phyloP scores from a whole-genome alignment of 1,140 invertebrate genomes.

The Pantala flavescens region DNA sequence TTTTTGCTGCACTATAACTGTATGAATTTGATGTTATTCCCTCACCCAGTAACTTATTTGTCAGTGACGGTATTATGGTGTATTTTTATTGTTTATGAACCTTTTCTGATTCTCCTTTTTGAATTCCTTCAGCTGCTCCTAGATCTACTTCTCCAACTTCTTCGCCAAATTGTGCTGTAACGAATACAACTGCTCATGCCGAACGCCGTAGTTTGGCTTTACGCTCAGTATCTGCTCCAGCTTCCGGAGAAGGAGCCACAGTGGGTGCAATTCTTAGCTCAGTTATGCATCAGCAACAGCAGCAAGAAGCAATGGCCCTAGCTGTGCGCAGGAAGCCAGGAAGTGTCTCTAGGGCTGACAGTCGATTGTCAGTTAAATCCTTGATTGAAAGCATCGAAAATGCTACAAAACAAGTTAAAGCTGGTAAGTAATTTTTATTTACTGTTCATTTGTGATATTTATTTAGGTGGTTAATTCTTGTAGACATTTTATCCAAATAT shows the following conservation, averaged over 20 bases:
- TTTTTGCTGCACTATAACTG: too few species aligned
- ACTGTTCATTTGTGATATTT: slow-evolving; percentile 6
- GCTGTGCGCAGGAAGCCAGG: slow-evolving; percentile 45
- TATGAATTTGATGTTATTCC: too few species aligned
- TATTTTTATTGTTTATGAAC: not conserved
- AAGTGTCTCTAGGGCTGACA: slow-evolving; percentile 53
- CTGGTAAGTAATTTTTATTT: slow-evolving; percentile 39
- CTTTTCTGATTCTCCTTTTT: not conserved
- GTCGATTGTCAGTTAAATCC: slow-evolving; percentile 73
- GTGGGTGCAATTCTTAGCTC: not conserved
- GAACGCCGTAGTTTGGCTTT: not conserved
- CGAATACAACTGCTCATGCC: not conserved
- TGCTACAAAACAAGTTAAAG: slow-evolving; percentile 70
- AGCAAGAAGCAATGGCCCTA: slow-evolving; percentile 40
- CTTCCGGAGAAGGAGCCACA: not conserved
- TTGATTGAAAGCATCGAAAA: slow-evolving; percentile 85
- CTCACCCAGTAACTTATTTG: too few species aligned
- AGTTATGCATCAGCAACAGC: slow-evolving; percentile 28
- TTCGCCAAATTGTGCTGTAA: not conserved
- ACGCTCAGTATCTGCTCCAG: not conserved
- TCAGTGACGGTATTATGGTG: too few species aligned
- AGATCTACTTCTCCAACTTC: not conserved
- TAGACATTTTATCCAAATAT: too few species aligned
- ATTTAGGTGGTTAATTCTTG: not conserved
- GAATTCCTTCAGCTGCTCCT: not conserved